phyloP scores from a whole-genome alignment of 64 coral and sea anemone species.

The Dendronephthya gigantea region DNA sequence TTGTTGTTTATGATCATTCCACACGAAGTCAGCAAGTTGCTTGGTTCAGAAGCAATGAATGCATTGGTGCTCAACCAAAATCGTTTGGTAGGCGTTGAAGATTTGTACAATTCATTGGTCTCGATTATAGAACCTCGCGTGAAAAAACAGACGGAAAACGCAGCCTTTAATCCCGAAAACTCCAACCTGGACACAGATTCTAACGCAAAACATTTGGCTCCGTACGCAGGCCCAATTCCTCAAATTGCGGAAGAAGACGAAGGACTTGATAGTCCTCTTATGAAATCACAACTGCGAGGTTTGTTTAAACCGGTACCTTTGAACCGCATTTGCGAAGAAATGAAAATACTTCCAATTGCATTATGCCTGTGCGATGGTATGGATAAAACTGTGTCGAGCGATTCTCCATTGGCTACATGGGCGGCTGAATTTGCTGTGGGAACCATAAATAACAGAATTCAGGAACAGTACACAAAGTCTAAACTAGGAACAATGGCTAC shows the following conservation, averaged over 20 bases:
- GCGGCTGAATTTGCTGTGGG: conserved; percentile 72
- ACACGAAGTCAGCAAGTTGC: conserved; percentile 42
- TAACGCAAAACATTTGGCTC: too few relatives aligned
- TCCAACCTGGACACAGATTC: too few relatives aligned
- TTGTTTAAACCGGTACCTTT: conserved; percentile 50
- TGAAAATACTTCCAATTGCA: conserved; percentile 41
- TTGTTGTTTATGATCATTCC: conserved; percentile 91
- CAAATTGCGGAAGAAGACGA: background rate
- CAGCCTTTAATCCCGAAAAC: too few relatives aligned
- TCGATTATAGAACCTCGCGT: conserved; percentile 19
- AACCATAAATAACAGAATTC: conserved; percentile 63
- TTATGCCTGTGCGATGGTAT: conserved; percentile 71
- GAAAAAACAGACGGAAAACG: too few relatives aligned
- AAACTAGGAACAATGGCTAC: background rate
- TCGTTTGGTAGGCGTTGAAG: conserved; percentile 53
- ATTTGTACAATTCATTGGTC: conserved; percentile 46
- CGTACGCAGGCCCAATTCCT: background rate
- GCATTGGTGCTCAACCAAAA: conserved; percentile 62
- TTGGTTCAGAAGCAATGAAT: conserved; percentile 60
- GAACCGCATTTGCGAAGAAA: conserved; percentile 68
- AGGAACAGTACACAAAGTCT: conserved; percentile 42
- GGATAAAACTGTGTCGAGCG: conserved; percentile 42
- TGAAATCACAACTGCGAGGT: conserved; percentile 4
- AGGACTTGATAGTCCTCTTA: background rate
- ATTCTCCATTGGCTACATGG: conserved; percentile 48